Evolutionary conservation across 2,888 invertebrate genomes (phyloP).

Genomic region (Drosophila eohydei): DNA sequence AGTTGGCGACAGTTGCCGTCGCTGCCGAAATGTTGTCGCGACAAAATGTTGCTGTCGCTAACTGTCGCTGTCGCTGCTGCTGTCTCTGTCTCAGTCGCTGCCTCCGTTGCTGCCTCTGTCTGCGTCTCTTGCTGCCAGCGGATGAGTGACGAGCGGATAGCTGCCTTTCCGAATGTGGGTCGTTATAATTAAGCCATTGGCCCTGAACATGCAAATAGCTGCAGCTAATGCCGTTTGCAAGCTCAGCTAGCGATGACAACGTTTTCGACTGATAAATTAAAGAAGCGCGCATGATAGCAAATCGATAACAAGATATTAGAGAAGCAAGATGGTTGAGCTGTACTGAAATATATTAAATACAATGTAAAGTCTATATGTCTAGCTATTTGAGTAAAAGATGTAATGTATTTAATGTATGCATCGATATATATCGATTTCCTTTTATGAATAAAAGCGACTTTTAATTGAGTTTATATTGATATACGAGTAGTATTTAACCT

Average conservation of each 20-base stretch:
- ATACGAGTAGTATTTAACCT: too few relatives aligned
- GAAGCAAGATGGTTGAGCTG: too few relatives aligned
- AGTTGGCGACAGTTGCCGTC: constrained; percentile 75
- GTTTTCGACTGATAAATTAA: not conserved
- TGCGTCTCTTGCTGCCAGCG: constrained; percentile 26
- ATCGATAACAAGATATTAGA: too few relatives aligned
- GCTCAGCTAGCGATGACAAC: not conserved
- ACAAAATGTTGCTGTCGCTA: constrained; percentile 71
- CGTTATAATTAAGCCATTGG: constrained; percentile 50
- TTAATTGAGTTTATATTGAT: too few relatives aligned
- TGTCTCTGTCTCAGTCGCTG: constrained; percentile 37
- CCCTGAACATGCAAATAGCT: constrained; percentile 38
- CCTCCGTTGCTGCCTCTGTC: constrained; percentile 32
- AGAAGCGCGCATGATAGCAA: not conserved
- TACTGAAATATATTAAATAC: too few relatives aligned
- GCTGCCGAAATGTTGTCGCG: constrained; percentile 71
- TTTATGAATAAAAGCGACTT: too few relatives aligned
- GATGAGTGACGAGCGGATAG: constrained; percentile 53
- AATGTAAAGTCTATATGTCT: too few relatives aligned
- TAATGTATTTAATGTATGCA: too few relatives aligned
- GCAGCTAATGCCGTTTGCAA: constrained; percentile 17
- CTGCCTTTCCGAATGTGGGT: constrained; percentile 42
- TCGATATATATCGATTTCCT: too few relatives aligned
- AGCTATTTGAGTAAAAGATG: too few relatives aligned
- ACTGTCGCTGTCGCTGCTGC: constrained; percentile 40